Conservation (phyloP, 92 coral and sea anemone species). For the Chrysogorgia sp. region DNA sequence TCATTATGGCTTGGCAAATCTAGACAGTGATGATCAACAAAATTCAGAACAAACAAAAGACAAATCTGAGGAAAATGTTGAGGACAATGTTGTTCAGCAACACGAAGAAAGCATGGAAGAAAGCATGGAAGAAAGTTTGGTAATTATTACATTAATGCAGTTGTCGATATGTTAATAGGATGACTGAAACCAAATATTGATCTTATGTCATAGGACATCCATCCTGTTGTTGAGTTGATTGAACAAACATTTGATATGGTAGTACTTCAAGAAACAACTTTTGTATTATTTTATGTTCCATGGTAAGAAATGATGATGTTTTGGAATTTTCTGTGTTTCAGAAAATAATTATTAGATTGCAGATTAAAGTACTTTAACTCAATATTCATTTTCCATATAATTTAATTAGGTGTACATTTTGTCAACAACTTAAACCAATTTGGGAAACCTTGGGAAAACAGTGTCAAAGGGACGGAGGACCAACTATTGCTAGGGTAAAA, state of each 20-base stretch:
- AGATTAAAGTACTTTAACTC: neutral
- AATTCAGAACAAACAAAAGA: neutral
- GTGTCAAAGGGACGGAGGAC: neutral
- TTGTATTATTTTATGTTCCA: constrained; percentile 86
- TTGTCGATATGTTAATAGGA: too few species aligned
- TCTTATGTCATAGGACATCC: neutral
- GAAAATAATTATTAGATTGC: neutral
- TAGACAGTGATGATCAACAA: neutral
- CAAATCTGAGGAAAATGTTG: too few species aligned
- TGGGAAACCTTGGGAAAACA: neutral
- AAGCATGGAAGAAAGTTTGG: too few species aligned
- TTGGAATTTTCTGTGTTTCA: too few species aligned
- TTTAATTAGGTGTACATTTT: constrained; percentile 1
- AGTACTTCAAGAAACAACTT: constrained; percentile 75
- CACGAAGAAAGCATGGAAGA: too few species aligned
- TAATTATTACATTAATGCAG: too few species aligned
- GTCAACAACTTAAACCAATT: neutral
- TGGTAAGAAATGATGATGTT: constrained; percentile 62
- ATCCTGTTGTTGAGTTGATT: constrained; percentile 59
- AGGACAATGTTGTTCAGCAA: neutral
- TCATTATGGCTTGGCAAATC: neutral
- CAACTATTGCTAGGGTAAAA: constrained; percentile 2
- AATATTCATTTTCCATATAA: neutral
- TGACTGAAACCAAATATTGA: too few species aligned
- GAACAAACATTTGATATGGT: constrained; percentile 83